Evolutionary conservation across 2,797 vertebrate genomes (phyloP).

Genomic region (Serranus cabrilla): DNA sequence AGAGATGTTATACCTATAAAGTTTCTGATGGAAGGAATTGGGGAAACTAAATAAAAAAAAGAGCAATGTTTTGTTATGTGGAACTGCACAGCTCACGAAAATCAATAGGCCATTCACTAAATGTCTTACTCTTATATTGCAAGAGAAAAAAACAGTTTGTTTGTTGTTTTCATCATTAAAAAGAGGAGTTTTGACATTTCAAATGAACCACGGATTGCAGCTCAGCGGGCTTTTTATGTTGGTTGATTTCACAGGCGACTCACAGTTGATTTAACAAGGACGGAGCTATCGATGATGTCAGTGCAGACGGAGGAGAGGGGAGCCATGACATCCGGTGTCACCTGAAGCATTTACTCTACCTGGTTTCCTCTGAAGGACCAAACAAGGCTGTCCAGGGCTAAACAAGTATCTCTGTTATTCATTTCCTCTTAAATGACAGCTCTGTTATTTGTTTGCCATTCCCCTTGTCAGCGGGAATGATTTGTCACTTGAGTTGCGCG

Average conservation of each 20-base stretch:
- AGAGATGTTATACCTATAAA: slow-evolving; percentile 71
- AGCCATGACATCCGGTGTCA: slow-evolving; percentile 26
- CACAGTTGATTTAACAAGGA: slow-evolving; percentile 22
- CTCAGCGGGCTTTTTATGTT: slow-evolving; percentile 28
- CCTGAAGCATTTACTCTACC: slow-evolving; percentile 47
- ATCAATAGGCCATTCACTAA: slow-evolving; percentile 77
- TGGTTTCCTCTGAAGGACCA: slow-evolving; percentile 61
- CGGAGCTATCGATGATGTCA: slow-evolving; percentile 58
- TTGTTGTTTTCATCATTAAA: slow-evolving; percentile 68
- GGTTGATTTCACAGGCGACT: slow-evolving; percentile 26
- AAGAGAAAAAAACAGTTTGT: slow-evolving; percentile 54
- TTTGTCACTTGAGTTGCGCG: slow-evolving; percentile 13
- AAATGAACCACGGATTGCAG: slow-evolving; percentile 22
- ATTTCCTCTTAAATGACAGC: slow-evolving; percentile 46
- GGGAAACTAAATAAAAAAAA: slow-evolving; percentile 38
- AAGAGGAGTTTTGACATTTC: slow-evolving; percentile 56
- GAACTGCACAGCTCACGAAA: slow-evolving; percentile 75
- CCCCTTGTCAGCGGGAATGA: slow-evolving; percentile 19
- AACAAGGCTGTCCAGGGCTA: slow-evolving; percentile 69
- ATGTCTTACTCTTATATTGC: slow-evolving; percentile 76
- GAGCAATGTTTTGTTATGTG: slow-evolving; percentile 60
- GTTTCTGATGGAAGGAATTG: slow-evolving; percentile 65
- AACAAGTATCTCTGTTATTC: slow-evolving; percentile 31
- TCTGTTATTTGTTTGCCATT: slow-evolving; percentile 40
- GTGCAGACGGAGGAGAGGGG: slow-evolving; percentile 34